These are phyloP conservation scores for Monopterus albus DNA, from an alignment of 2,113 vertebrate species.

Conservation along the genomic window DNA sequence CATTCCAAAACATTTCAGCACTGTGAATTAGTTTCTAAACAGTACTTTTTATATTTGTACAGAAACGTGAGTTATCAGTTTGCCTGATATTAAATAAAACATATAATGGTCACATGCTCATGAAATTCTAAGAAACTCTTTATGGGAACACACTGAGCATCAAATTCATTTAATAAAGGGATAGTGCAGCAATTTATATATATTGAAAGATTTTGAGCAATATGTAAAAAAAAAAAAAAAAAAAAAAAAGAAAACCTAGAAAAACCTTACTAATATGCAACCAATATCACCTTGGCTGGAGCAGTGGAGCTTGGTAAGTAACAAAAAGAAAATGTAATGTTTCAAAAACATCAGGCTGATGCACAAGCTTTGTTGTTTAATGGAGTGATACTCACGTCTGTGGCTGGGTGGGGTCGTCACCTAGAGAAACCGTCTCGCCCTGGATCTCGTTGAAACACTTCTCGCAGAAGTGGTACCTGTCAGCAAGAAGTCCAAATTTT, in stretches of 20 bases:
- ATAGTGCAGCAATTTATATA: too few species aligned
- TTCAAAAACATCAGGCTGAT: too few species aligned
- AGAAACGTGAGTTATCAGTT: too few species aligned
- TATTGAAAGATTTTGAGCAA: too few species aligned
- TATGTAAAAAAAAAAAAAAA: too few species aligned
- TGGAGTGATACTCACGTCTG: constrained; percentile 90
- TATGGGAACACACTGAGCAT: too few species aligned
- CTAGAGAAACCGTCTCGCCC: constrained; percentile 97
- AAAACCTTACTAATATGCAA: too few species aligned
- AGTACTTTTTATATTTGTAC: too few species aligned
- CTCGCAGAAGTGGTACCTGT: constrained; percentile 99
- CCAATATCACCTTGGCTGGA: too few species aligned
- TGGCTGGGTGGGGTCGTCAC: constrained; percentile 97
- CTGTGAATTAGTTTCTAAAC: background rate
- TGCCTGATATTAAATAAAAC: too few species aligned
- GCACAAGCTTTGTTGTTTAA: background rate
- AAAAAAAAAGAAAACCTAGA: background rate
- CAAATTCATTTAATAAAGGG: too few species aligned
- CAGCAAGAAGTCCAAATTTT: constrained; percentile 98
- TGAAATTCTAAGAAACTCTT: background rate
- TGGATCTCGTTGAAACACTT: constrained; percentile 99
- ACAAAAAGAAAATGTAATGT: background rate
- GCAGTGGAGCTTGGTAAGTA: background rate
- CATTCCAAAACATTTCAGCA: background rate
- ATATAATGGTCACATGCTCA: too few species aligned